Evolutionary conservation across 2,888 invertebrate genomes (phyloP), one percentile per base, ranked within the genome.

Genomic region (Cephus nigrinus): DNA sequence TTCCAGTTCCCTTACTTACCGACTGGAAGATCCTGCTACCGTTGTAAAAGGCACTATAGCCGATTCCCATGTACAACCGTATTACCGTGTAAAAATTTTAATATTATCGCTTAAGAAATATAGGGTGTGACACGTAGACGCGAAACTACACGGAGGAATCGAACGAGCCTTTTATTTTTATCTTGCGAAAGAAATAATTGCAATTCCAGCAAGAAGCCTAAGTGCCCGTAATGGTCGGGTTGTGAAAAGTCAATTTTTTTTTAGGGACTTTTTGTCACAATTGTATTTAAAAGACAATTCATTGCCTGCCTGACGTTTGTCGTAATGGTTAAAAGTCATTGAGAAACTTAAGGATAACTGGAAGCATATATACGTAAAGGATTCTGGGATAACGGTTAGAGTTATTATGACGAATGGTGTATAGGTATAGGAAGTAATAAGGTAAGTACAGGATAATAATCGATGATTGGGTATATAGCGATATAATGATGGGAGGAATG

Each of bases 151-250:
- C 9, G 23, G 2, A 15, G 23, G 55, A 23, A 9, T 23, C 15
- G 15, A 55, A 3, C 1, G 71, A 31, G 31, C 4, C n/a, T 71
- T 55, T 80, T 81, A 81, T 81, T 81, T 82, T 79, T 77, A 12
- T 77, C 79, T 83, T 83, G 81, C 82, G 79, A 83, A 81, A 83
- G 81, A 80, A 82, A 81, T 83, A 83, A 83, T 83, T 83, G 82
- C 75, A 69, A 76, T 69, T 55, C 55, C 55, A 55, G 23, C 74
- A 73, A 76, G 74, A 80, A 81, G 55, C 15, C 68, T 79, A 75
- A 74, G 79, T 73, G 71, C 77, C 79, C 77, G 40, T 76, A 76
- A 75, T 40, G 76, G 23, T 23, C 5, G 15, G 23, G 23, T 55
- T 55, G 55, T 55, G 55, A 55, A 15, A 5, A 55, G 23, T 55